These are phyloP conservation scores for Asbolus verrucosus DNA, from an alignment of 1,140 invertebrate species.

Conservation along the genomic window DNA sequence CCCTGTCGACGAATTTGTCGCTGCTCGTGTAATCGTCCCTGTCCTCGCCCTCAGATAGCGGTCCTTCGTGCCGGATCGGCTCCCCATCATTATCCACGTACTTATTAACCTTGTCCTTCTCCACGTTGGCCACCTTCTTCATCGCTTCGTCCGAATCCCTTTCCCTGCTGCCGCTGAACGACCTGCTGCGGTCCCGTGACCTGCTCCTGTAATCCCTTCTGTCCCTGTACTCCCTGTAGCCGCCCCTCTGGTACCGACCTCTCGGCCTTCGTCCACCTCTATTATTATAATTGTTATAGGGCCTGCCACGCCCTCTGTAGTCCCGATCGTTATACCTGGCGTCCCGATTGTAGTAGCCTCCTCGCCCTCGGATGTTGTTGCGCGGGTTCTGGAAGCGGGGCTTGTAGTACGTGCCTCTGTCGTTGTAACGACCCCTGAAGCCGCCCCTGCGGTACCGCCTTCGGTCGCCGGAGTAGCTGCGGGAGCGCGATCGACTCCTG, in stretches of 20 bases:
- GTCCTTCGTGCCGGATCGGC: slow-evolving; percentile 71
- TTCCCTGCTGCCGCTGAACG: slow-evolving; percentile 63
- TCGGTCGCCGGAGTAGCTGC: slow-evolving; percentile 74
- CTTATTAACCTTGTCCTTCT: slow-evolving; percentile 74
- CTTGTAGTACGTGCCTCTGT: slow-evolving; percentile 81
- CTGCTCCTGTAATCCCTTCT: slow-evolving; percentile 67
- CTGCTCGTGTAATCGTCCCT: slow-evolving; percentile 69
- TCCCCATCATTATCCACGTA: slow-evolving; percentile 69
- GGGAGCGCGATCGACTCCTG: slow-evolving; percentile 72
- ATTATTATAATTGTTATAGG: slow-evolving; percentile 62
- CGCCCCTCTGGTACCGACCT: slow-evolving; percentile 62
- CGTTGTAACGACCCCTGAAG: slow-evolving; percentile 72
- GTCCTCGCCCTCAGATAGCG: slow-evolving; percentile 79
- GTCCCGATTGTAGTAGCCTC: slow-evolving; percentile 69
- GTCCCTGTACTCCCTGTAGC: slow-evolving; percentile 76
- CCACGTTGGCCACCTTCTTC: slow-evolving; percentile 70
- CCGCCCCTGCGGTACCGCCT: slow-evolving; percentile 66
- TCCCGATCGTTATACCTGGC: slow-evolving; percentile 70
- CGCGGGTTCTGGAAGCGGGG: slow-evolving; percentile 74
- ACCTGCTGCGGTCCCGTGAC: slow-evolving; percentile 63
- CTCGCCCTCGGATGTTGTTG: slow-evolving; percentile 68
- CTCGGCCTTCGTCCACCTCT: slow-evolving; percentile 58
- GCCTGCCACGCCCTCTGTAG: slow-evolving; percentile 60
- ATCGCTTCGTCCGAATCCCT: slow-evolving; percentile 72
- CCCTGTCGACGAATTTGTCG: slow-evolving; percentile 68